A percentile compares a stretch with the other conserved stretches of the same genome.
Conservation (phyloP, 92 coral and sea anemone species). For the Parazoanthus swiftii region DNA sequence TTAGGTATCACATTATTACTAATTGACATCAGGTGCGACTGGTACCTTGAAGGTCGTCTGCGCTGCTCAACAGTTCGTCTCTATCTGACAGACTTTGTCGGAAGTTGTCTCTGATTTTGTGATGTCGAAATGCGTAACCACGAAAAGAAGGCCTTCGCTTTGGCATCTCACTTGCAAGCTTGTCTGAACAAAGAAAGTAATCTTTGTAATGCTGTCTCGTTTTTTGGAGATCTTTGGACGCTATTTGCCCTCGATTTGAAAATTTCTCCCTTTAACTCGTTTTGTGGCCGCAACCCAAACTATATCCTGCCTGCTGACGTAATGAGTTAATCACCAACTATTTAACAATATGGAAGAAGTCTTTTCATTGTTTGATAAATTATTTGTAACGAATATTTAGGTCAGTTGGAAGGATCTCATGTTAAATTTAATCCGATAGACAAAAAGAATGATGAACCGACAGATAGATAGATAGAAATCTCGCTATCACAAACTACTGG, state of each 20-base stretch:
- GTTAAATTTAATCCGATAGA: neutral
- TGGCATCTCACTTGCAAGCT: constrained; percentile 80
- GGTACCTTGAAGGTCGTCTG: constrained; percentile 49
- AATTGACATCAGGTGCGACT: neutral
- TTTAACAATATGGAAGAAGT: too few relatives aligned
- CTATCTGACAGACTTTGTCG: constrained; percentile 48
- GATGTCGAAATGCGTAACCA: constrained; percentile 37
- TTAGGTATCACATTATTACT: neutral
- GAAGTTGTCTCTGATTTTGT: constrained; percentile 56
- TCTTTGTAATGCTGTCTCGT: neutral
- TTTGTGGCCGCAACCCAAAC: neutral
- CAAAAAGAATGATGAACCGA: too few relatives aligned
- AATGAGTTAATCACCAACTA: too few relatives aligned
- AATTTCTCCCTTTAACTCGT: neutral
- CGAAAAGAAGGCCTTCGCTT: constrained; percentile 80
- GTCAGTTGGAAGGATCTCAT: neutral
- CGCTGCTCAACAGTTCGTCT: constrained; percentile 54
- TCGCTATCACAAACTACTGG: too few relatives aligned
- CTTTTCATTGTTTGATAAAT: too few relatives aligned
- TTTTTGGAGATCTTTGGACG: neutral
- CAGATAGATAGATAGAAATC: too few relatives aligned
- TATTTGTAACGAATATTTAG: too few relatives aligned
- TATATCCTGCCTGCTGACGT: too few relatives aligned
- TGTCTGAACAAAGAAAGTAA: constrained; percentile 51
- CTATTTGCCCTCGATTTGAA: neutral